These are phyloP conservation scores for Trichogramma evanescens DNA, from an alignment of 2,888 invertebrate species.

Conservation along the genomic window DNA sequence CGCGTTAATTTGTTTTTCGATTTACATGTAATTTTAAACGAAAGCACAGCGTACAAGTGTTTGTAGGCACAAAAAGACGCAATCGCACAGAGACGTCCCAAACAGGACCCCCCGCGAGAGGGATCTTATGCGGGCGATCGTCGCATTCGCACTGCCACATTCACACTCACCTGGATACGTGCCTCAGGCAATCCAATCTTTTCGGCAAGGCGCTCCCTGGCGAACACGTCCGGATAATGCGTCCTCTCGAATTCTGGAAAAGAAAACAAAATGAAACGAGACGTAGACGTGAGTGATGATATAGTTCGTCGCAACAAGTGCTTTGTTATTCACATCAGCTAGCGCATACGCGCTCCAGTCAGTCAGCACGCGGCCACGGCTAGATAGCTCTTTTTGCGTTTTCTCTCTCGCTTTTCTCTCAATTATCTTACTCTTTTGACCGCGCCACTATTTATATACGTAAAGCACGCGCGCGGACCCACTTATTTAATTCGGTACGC, in stretches of 20 bases:
- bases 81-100: too few species aligned
- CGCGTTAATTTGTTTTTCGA: too few species aligned
- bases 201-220: constrained; percentile 88
- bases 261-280: constrained; percentile 49
- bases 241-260: constrained; percentile 90
- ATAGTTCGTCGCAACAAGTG: constrained; percentile 34
- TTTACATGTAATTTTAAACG: too few species aligned
- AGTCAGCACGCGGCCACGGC: too few species aligned
- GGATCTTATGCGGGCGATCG: not conserved
- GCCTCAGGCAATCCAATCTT: constrained; percentile 98
- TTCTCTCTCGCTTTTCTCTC: not conserved
- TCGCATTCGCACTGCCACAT: constrained; percentile 40
- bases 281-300: too few species aligned
- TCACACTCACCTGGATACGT: constrained; percentile 92
- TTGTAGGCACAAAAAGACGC: too few species aligned
- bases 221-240: constrained; percentile 96
- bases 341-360: too few species aligned
- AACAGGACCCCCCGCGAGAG: too few species aligned
- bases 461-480: too few species aligned
- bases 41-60: too few species aligned
- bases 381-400: not conserved
- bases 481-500: too few species aligned
- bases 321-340: constrained; percentile 12
- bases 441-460: too few species aligned
- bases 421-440: not conserved